Evolutionary conservation across 2,113 vertebrate species (phyloP).

Genomic region (Odontophorus gujanensis): DNA sequence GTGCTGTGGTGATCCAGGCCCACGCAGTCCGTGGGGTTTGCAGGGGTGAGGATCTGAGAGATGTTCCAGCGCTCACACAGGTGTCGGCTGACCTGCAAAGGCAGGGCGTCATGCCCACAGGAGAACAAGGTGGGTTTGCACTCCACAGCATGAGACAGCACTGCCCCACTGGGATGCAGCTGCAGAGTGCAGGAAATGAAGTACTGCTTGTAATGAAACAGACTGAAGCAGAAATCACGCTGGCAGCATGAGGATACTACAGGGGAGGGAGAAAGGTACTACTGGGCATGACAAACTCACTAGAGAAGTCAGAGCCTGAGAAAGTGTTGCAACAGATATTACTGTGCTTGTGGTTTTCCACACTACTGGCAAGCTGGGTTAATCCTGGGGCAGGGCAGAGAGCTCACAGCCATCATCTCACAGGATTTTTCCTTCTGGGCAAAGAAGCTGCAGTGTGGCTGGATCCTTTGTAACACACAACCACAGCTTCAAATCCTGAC

Average conservation of each 20-base stretch:
- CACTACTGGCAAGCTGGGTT: background rate
- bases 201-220: background rate
- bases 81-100: constrained; percentile 80
- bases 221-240: background rate
- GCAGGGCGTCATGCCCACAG: accelerated
- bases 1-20: constrained; percentile 75
- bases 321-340: background rate
- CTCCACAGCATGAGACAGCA: accelerated
- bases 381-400: background rate
- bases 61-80: constrained; percentile 84
- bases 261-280: background rate
- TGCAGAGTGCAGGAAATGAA: no score
- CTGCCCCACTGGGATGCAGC: background rate
- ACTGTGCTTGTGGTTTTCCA: background rate
- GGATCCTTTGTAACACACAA: background rate
- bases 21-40: constrained; percentile 70
- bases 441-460: background rate
- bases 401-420: background rate
- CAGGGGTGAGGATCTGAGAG: constrained; percentile 78
- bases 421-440: background rate
- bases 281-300: background rate
- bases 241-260: background rate
- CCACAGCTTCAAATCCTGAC: background rate
- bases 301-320: background rate
- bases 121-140: background rate